Base-by-base conservation (phyloP, 2,113 vertebrate genomes). In the Oncorhynchus clarkii region DNA sequence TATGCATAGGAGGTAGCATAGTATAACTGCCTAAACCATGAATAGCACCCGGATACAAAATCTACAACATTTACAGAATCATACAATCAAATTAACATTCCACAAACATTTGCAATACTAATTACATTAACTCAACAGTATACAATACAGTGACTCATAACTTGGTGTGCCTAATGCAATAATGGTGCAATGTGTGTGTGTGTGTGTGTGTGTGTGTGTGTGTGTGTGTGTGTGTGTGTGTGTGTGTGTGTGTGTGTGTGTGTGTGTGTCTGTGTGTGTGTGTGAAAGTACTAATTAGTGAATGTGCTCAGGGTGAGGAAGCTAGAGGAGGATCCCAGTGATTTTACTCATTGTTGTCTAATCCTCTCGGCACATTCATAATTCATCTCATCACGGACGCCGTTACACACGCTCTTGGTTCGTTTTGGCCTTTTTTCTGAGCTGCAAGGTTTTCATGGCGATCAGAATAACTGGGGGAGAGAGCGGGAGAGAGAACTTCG, bases 231-330 rank as follows among this genome's bases (percentile, higher is more conserved):
- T 74, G 79, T 76, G 54, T 89, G 89, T 73, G 57, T 20, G 29
- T n/a, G 76, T 74, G 80, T 76, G 54, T 88, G 89, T 73, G n/a
- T 20, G 29, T n/a, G 77, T 74, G 80, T 77, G 54, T 88, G 89
- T 73, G 31, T 27, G 20, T n/a, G 77, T 74, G 79, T 77, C 49
- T 89, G 89, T 73, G 29, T 27, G 29, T 11, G 76, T 74, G 80
- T 77, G 54, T 88, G 89, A 90, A 92, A 89, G 87, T 89, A 89
- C 89, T 92, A 93, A 93, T 93, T 92, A 90, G 89, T 85, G 84
- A 86, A 82, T 45, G 72, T 82, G 86, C 83, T 85, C 82, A 87
- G 88, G 85, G 82, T 86, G 89, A 89, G 82, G 90, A 86, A 89
- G 87, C 79, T 83, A 90, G 86, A 84, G 84, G 73, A 89, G 82